Percentiles rank a stretch among this genome's conserved stretches.
These are phyloP conservation scores for Anolis sagrei DNA, from an alignment of 2,113 vertebrate species.

Conservation along the genomic window DNA sequence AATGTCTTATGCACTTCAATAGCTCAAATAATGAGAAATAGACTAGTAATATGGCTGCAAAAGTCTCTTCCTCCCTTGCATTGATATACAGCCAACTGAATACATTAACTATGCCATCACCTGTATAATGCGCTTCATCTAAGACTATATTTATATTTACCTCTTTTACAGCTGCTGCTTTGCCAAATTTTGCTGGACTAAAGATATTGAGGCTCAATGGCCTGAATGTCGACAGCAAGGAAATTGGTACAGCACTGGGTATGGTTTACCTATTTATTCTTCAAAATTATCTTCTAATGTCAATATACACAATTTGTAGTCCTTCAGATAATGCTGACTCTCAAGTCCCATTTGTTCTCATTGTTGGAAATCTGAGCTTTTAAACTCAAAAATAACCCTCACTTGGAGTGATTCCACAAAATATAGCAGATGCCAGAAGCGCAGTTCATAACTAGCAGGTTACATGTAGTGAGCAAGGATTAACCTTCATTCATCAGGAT, in stretches of 20 bases:
- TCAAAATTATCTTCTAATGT: not conserved
- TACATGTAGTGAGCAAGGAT: too few relatives aligned
- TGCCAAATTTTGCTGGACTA: conserved; percentile 51
- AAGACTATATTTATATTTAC: not conserved
- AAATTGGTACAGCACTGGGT: conserved; percentile 56
- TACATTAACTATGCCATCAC: too few relatives aligned
- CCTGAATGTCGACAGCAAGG: conserved; percentile 25
- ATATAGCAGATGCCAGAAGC: too few relatives aligned
- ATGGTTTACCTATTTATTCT: conserved; percentile 20
- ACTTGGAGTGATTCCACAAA: too few relatives aligned
- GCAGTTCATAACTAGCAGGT: too few relatives aligned
- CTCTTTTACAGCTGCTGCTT: conserved; percentile 28
- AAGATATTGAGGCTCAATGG: conserved; percentile 46
- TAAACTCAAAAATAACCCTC: too few relatives aligned
- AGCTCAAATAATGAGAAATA: not conserved
- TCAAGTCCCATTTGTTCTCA: not conserved
- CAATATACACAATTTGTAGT: too few relatives aligned
- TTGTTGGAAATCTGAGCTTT: too few relatives aligned
- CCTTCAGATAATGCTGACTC: not conserved
- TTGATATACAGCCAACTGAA: too few relatives aligned
- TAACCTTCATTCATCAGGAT: too few relatives aligned
- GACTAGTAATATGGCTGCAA: too few relatives aligned
- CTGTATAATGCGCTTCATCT: not conserved
- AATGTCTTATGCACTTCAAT: not conserved
- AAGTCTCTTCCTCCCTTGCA: too few relatives aligned